Conservation (phyloP, 2,113 vertebrate genomes). For the Mormyrus lacerda region DNA sequence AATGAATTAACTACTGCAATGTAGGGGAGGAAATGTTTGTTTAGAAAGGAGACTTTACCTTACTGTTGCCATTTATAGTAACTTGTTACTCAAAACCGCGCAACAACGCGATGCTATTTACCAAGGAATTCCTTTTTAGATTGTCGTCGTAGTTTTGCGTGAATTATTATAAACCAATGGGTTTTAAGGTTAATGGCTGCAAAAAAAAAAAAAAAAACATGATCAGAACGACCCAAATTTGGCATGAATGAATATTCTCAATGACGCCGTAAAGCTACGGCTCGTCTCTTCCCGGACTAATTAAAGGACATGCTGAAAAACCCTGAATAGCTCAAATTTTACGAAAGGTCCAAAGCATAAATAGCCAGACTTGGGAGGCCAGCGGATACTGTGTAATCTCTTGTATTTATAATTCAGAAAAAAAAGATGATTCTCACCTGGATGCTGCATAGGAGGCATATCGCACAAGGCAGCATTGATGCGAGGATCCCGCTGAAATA, state of each 20-base stretch:
- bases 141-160: neutral
- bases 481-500: slow-evolving; percentile 33
- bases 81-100: neutral
- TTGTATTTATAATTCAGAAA: neutral
- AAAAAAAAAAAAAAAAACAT: neutral
- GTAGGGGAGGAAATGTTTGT: neutral
- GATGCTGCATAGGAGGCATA: slow-evolving; percentile 34
- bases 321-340: neutral
- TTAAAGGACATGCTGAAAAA: neutral
- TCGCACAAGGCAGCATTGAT: slow-evolving; percentile 26
- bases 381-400: neutral
- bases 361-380: neutral
- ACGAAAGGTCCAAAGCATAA: neutral
- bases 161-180: neutral
- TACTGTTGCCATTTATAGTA: neutral
- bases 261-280: neutral
- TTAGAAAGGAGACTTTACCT: neutral
- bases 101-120: neutral
- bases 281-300: neutral
- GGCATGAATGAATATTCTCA: neutral
- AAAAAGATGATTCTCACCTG: slow-evolving; percentile 43
- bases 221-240: neutral
- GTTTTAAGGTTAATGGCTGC: neutral
- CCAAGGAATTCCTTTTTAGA: neutral
- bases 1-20: neutral